Base-by-base conservation (phyloP, 1,140 invertebrate species). In the Oppia nitens region DNA sequence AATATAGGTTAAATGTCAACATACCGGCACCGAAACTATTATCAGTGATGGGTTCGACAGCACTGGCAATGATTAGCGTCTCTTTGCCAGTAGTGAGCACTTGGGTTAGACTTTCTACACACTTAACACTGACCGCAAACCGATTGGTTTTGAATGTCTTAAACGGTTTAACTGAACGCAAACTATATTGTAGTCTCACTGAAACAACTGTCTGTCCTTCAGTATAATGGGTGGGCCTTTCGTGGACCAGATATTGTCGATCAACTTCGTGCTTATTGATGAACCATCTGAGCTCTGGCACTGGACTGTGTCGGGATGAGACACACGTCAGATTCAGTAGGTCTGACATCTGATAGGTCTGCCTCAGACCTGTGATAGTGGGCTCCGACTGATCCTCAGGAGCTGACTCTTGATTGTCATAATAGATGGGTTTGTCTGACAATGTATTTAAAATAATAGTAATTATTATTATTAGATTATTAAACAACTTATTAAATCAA, bases 261-360 rank as follows among this genome's bases (percentile, higher is more conserved):
- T 60, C 58, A 3, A 60, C 57, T 47, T 21, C 54, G 21, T 26
- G 20, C 2, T 26, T 52, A 26, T 60, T 26, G 1, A 60, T 26
- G 1, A 60, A 27, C 58, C 58, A 60, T 20, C 17, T 59, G 14
- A 60, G 56, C 26, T 60, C 56, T 1, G 58, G 58, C 58, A 60
- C 56, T 53, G 58, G 55, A 29, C 59, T 60, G 21, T 59, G 26
- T 32, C 40, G 26, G 24, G 58, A 11, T 14, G 58, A 60, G 1
- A 60, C 26, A 47, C 58, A 60, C 11, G 29, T 29, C 24, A 60
- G n/a, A 12, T 14, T 21, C 9, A 60, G 25, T 9, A 47, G 11
- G n/a, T 60, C 58, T n/a, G 55, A 55, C 2, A 60, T 11, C 11
- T 59, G 14, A 32, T 60, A 60, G 21, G 40, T 60, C 24, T 20